These are phyloP conservation scores for Megastigmus dorsalis DNA, from an alignment of 2,888 invertebrate species.

Conservation along the genomic window DNA sequence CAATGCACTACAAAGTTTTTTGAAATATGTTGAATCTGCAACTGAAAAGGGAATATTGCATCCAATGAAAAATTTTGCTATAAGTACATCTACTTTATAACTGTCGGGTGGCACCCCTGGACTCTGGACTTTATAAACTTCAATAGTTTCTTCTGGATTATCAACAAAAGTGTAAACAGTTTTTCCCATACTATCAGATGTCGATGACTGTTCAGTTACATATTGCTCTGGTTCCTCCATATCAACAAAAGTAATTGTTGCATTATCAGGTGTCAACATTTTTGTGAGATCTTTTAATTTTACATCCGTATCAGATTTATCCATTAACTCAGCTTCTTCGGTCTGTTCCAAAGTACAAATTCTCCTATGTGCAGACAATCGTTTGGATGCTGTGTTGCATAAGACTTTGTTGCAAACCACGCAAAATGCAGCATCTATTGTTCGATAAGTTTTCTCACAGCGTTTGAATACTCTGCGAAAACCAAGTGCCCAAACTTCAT, in stretches of 20 bases:
- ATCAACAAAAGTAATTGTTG: conserved; percentile 50
- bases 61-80: conserved; percentile 52
- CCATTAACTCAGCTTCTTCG: neutral
- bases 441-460: conserved; percentile 54
- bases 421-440: conserved; percentile 49
- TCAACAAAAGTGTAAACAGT: conserved; percentile 46
- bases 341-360: conserved; percentile 40
- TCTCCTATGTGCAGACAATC: conserved; percentile 45
- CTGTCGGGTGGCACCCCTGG: neutral
- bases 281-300: conserved; percentile 38
- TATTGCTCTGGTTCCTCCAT: conserved; percentile 33
- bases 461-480: conserved; percentile 52
- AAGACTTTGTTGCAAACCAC: conserved; percentile 46
- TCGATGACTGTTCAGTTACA: conserved; percentile 17
- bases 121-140: conserved; percentile 20
- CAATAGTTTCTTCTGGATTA: conserved; percentile 8
- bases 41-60: conserved; percentile 51
- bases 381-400: conserved; percentile 50
- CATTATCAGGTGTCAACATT: conserved; percentile 31
- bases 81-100: conserved; percentile 27
- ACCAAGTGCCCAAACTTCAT: conserved; percentile 51
- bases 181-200: conserved; percentile 22
- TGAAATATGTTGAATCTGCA: conserved; percentile 45
- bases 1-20: conserved; percentile 39
- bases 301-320: conserved; percentile 4